These are phyloP conservation scores for Limnephilus rhombicus DNA, from an alignment of 2,888 invertebrate species.

Conservation along the genomic window DNA sequence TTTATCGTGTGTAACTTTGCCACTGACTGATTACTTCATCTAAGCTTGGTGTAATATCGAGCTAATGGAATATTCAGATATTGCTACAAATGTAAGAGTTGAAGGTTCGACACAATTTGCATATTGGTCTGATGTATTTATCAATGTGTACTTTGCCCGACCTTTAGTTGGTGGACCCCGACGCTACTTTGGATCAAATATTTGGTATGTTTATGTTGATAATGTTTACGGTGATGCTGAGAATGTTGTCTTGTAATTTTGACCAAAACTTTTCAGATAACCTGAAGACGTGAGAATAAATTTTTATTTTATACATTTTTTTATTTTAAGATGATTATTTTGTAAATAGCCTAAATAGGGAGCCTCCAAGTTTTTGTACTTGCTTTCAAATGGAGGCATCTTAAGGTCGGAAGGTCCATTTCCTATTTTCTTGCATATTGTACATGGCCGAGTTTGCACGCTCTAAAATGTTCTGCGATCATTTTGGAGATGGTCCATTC, in stretches of 20 bases:
- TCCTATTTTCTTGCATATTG: neutral
- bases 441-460: too few relatives aligned
- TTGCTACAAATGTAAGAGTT: conserved; percentile 37
- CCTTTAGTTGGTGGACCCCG: neutral
- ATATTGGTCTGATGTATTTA: neutral
- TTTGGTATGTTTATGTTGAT: neutral
- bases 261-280: neutral
- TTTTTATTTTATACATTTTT: neutral
- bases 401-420: neutral
- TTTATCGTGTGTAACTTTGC: too few relatives aligned
- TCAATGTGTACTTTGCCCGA: neutral
- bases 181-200: neutral
- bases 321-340: neutral
- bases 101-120: conserved; percentile 29
- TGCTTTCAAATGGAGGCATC: neutral
- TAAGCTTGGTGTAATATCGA: neutral
- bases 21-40: neutral
- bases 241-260: neutral
- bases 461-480: too few relatives aligned
- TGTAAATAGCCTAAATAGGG: neutral
- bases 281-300: neutral
- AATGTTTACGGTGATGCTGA: neutral
- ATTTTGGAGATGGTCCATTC: too few relatives aligned
- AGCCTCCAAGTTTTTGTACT: neutral
- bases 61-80: neutral